Base-by-base conservation (phyloP, 2,888 invertebrate genomes). In the Polyommatus iphigenia region DNA sequence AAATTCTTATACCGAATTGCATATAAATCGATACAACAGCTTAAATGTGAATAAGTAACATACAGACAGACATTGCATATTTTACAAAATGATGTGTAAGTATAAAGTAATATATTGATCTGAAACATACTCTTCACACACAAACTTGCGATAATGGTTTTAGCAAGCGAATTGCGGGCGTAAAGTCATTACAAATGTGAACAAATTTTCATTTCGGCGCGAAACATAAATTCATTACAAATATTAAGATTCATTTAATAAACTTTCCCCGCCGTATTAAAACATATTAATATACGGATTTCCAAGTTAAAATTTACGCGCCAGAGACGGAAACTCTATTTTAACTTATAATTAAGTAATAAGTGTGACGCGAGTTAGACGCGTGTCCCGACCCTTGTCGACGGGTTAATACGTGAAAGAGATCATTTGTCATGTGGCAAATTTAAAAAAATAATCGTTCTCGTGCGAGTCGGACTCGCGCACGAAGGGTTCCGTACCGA, bases 311-410 rank as follows among this genome's bases (percentile, higher is more conserved):
- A 67, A 41, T 73, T 76, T 50, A 46, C 77, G 76, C 76, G 24
- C 50, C 75, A 67, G 67, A 57, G 78, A 78, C 32, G 80, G 76
- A 80, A 81, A 82, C 80, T 82, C 80, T 80, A 81, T 84, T 83
- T 81, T 80, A 83, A 83, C 83, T 84, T 83, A 83, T 83, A 85
- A 85, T 85, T 83, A 82, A 83, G 82, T 84, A 83, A 83, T 81
- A 82, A 83, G 82, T 80, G 80, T 80, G 80, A 77, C 79, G 79
- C 80, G 81, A 82, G 78, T 79, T 78, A 78, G 80, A 81, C 78
- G 78, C 78, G 79, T 78, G 78, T 18, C 77, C 46, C 29, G 67
- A 50, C 76, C 76, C 67, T 67, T 71, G 36, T 20, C 71, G 46
- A n/a, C 15, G 41, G 62, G 24, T 13, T 67, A 67, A 18, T 67